Evolutionary conservation across 23 tunicate genomes (phyloP), one percentile per base, ranked within the genome.

Genomic region (Phallusia fumigata): DNA sequence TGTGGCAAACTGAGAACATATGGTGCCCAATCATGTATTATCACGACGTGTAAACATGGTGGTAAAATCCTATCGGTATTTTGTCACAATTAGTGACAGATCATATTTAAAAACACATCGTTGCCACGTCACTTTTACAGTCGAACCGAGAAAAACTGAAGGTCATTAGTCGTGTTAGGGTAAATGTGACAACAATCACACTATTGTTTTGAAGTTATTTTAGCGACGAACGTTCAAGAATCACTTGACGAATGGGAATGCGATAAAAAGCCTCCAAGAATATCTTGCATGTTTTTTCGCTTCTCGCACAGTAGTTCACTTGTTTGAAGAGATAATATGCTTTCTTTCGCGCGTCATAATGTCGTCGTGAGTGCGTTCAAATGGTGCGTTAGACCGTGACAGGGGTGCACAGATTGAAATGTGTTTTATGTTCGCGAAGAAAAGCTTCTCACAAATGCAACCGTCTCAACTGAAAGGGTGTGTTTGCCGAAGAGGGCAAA

Each of bases 321-420:
- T 58, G 69, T 58, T 58, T 58, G 69, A 58, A 58, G 5, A 58
- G 69, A 58, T 58, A 58, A 58, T 58, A 58, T 21, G 69, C 69
- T 58, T 58, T 58, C 69, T 13, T 18, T 58, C 69, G 69, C 69
- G 28, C 69, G 69, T 58, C 69, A 58, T 58, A 58, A 58, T 58
- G 69, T 58, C 69, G 69, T 24, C 69, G 69, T 58, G 69, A 58
- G 69, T 58, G 69, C 69, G 69, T 58, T 58, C 69, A 58, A 58
- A 58, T 58, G 69, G 69, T 58, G 69, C 69, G 69, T 58, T 58
- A 58, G 69, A 58, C 69, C 69, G 69, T 58, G 69, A 58, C 69
- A 58, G 69, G 47, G 69, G 69, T 58, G 69, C 69, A 58, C 15
- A 58, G 69, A 58, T 58, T 58, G 69, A 58, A 58, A 58, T 58